Evolutionary conservation across 2,888 invertebrate species (phyloP).

Genomic region (Morpho deidamia): DNA sequence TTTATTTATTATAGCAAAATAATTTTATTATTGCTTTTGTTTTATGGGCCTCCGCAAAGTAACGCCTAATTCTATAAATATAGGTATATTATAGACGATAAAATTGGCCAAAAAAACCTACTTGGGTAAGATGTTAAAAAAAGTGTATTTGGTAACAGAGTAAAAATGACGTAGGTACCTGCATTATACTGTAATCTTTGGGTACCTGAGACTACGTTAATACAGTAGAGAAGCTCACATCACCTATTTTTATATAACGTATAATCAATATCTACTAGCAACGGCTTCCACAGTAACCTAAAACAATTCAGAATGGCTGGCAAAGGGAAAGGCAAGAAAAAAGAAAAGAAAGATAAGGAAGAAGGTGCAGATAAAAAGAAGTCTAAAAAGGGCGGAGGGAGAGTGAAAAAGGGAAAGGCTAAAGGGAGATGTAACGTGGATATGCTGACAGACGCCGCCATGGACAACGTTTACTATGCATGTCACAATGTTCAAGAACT

Average conservation of each 20-base stretch:
- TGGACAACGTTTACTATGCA: conserved; percentile 96
- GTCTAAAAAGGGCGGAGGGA: conserved; percentile 65
- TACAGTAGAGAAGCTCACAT: too few species aligned
- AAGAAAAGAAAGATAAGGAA: conserved; percentile 74
- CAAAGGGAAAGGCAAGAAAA: conserved; percentile 64
- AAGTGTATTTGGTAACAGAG: too few species aligned
- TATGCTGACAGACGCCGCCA: conserved; percentile 92
- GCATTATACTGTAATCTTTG: too few species aligned
- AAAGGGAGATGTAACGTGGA: conserved; percentile 86
- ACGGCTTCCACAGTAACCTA: conserved; percentile 11
- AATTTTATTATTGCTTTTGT: too few species aligned
- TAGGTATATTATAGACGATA: too few species aligned
- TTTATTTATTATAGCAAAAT: too few species aligned
- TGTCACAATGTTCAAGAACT: conserved; percentile 96
- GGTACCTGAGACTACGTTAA: too few species aligned
- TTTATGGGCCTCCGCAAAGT: too few species aligned
- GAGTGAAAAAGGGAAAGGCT: conserved; percentile 75
- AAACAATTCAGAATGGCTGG: conserved; percentile 42
- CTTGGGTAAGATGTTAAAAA: too few species aligned
- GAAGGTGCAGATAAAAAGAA: conserved; percentile 66
- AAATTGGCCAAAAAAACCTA: too few species aligned
- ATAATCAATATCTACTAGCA: conserved; percentile 28
- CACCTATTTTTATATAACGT: conserved; percentile 7
- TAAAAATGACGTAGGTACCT: too few species aligned
- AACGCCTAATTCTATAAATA: too few species aligned